Conservation (phyloP, 2,888 invertebrate species). For the Lepidocyrtinus sp. region DNA sequence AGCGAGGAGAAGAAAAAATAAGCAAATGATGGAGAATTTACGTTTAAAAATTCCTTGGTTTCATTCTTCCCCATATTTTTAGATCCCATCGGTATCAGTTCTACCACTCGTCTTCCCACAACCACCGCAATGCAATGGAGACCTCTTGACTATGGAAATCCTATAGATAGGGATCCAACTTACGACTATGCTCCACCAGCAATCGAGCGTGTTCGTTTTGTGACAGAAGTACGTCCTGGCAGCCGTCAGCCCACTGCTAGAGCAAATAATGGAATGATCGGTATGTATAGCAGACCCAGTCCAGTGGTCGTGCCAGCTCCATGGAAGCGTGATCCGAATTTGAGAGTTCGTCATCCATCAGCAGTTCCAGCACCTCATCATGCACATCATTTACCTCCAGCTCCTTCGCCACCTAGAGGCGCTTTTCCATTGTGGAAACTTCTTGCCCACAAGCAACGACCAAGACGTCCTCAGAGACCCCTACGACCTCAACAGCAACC, state of each 20-base stretch:
- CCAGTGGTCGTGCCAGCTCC: slow-evolving; percentile 47
- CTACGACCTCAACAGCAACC: slow-evolving; percentile 28
- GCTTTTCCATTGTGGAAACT: slow-evolving; percentile 64
- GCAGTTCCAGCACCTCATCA: slow-evolving; percentile 8
- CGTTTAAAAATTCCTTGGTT: neutral
- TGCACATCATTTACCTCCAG: slow-evolving; percentile 22
- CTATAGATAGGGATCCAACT: slow-evolving; percentile 67
- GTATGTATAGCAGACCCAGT: slow-evolving; percentile 40
- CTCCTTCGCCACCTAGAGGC: slow-evolving; percentile 50
- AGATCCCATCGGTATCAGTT: slow-evolving; percentile 35
- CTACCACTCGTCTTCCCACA: slow-evolving; percentile 36
- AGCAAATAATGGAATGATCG: slow-evolving; percentile 43
- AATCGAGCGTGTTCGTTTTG: slow-evolving; percentile 64
- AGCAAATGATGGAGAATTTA: neutral
- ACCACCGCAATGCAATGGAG: slow-evolving; percentile 57
- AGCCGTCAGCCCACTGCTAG: slow-evolving; percentile 48
- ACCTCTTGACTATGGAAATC: slow-evolving; percentile 64
- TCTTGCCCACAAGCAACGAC: slow-evolving; percentile 62
- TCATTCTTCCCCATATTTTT: neutral
- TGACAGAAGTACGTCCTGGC: slow-evolving; percentile 39
- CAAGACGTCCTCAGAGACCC: slow-evolving; percentile 45
- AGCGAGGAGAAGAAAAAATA: neutral
- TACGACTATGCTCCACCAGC: slow-evolving; percentile 69
- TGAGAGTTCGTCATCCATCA: slow-evolving; percentile 33
- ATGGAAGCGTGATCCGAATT: slow-evolving; percentile 35